Conservation (phyloP, 2,888 invertebrate species). For the Biston stratarius region DNA sequence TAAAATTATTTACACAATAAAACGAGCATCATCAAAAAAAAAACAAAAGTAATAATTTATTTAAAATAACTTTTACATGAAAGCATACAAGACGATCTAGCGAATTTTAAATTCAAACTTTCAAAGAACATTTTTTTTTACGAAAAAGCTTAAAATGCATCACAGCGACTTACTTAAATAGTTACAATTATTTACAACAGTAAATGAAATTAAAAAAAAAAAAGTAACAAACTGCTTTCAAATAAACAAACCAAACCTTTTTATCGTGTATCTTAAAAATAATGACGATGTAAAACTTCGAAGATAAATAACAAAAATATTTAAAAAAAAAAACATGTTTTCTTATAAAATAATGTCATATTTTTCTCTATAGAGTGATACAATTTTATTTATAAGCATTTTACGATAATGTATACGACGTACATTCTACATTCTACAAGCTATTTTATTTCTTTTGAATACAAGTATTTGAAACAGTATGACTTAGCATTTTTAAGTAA, state of each 20-base stretch:
- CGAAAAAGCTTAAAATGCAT: slow-evolving; percentile 55
- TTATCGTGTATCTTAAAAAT: background rate
- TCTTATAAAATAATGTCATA: slow-evolving; percentile 60
- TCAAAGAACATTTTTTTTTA: slow-evolving; percentile 22
- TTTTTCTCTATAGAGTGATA: slow-evolving; percentile 24
- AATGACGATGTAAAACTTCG: background rate
- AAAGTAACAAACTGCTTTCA: slow-evolving; percentile 20
- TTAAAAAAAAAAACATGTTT: slow-evolving; percentile 30
- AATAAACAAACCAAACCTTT: background rate
- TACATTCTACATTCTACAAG: slow-evolving; percentile 8
- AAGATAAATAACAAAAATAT: slow-evolving; percentile 16
- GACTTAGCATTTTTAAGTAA: background rate
- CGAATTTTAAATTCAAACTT: slow-evolving; percentile 45
- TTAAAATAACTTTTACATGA: slow-evolving; percentile 58
- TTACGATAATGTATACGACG: background rate
- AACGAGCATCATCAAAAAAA: slow-evolving; percentile 51
- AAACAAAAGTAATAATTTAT: slow-evolving; percentile 69
- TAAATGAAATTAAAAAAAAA: slow-evolving; percentile 33
- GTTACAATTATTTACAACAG: slow-evolving; percentile 57
- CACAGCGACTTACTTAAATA: slow-evolving; percentile 49
- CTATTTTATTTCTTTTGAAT: background rate
- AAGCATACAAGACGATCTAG: slow-evolving; percentile 64
- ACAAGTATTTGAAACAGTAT: background rate
- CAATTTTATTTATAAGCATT: slow-evolving; percentile 9
- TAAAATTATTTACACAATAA: slow-evolving; percentile 18